Evolutionary conservation across 2,888 invertebrate species (phyloP).

Genomic region (Tineola bisselliella): DNA sequence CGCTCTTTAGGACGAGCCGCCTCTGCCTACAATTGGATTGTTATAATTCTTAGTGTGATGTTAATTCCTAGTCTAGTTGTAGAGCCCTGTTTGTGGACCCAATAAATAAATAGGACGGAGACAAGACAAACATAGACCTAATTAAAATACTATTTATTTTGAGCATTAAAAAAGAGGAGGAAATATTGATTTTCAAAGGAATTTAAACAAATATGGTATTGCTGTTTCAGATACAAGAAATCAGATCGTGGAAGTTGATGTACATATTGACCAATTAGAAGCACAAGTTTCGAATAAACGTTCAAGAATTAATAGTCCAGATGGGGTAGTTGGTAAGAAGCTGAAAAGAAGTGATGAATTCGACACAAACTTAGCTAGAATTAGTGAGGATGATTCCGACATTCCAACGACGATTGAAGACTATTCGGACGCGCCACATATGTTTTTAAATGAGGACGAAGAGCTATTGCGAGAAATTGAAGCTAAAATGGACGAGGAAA

Average conservation of each 20-base stretch:
- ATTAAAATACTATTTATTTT: too few species aligned
- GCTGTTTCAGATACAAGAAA: background rate
- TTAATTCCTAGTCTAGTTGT: too few species aligned
- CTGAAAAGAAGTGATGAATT: slow-evolving; percentile 23
- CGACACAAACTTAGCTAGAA: background rate
- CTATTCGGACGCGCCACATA: slow-evolving; percentile 39
- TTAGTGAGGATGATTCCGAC: background rate
- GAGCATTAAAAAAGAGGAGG: too few species aligned
- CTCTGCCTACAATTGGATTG: too few species aligned
- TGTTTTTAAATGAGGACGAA: slow-evolving; percentile 40
- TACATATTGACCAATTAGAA: slow-evolving; percentile 47
- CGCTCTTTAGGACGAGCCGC: too few species aligned
- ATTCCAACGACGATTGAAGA: slow-evolving; percentile 23
- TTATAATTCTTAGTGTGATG: too few species aligned
- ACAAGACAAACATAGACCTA: too few species aligned
- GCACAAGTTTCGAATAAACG: slow-evolving; percentile 30
- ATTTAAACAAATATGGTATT: too few species aligned
- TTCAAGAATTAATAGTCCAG: background rate
- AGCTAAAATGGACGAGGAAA: slow-evolving; percentile 21
- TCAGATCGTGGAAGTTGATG: slow-evolving; percentile 36
- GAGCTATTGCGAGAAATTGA: slow-evolving; percentile 45
- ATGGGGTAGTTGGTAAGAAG: slow-evolving; percentile 37
- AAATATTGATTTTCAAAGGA: too few species aligned
- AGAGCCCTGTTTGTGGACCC: too few species aligned
- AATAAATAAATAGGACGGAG: too few species aligned